Conservation (phyloP, 2,888 invertebrate genomes). For the Aethes cnicana region DNA sequence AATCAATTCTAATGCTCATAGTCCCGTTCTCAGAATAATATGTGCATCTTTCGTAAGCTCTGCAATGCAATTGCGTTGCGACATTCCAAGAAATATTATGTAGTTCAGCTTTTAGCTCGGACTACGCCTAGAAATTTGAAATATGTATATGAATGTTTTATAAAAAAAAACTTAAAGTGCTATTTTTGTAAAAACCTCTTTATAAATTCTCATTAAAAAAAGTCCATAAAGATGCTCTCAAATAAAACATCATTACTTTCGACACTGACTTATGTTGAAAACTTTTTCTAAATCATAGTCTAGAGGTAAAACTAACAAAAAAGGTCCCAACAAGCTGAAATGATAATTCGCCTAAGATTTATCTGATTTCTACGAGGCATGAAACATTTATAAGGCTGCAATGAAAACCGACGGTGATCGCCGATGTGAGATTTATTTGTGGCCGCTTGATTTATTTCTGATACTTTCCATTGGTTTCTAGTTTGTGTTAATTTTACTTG, state of each 20-base stretch:
- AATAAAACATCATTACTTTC: no score
- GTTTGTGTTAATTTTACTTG: no score
- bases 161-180: no score
- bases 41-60: conserved; percentile 14
- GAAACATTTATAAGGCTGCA: conserved; percentile 27
- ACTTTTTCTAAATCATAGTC: no score
- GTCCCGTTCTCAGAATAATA: conserved; percentile 13
- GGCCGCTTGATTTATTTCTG: conserved; percentile 10
- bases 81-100: conserved; percentile 52
- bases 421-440: conserved; percentile 14
- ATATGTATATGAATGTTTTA: no score
- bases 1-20: no score
- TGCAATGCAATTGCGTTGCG: conserved; percentile 47
- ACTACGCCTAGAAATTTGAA: no score
- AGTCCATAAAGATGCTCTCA: no score
- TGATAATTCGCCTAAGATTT: conserved; percentile 12
- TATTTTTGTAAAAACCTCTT: no score
- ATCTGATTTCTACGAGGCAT: conserved; percentile 7
- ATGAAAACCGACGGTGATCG: conserved; percentile 23
- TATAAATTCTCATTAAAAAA: no score
- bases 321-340: conserved; percentile 27
- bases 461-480: neutral
- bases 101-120: conserved; percentile 44
- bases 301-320: no score
- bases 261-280: no score